Percentiles rank a stretch among this genome's conserved stretches.
phyloP scores from a whole-genome alignment of 2,113 vertebrate genomes.

The Cepphus grylle region DNA sequence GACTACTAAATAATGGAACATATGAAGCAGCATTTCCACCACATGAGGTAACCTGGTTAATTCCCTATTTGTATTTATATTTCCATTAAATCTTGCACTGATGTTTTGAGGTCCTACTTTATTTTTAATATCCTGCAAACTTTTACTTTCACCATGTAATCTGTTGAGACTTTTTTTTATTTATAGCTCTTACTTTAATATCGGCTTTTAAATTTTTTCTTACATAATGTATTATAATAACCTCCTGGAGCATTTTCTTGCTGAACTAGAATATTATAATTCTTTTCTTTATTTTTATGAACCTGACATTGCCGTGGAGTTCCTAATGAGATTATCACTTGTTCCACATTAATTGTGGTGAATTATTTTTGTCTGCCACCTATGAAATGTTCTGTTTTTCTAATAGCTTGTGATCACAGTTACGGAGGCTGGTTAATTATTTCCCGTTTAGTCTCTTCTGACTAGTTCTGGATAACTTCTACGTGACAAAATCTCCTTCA shows the following conservation, averaged over 20 bases:
- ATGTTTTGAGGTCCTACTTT: neutral
- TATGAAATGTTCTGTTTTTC: neutral
- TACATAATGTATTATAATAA: neutral
- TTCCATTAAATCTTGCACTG: neutral
- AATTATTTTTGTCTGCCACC: neutral
- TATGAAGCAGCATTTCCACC: slow-evolving; percentile 98
- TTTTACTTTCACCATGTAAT: neutral
- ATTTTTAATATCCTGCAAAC: neutral
- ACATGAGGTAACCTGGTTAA: slow-evolving; percentile 85
- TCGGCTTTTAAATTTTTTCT: neutral
- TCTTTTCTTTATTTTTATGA: neutral
- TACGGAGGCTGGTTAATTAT: neutral
- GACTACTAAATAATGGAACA: slow-evolving; percentile 90
- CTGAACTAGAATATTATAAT: neutral
- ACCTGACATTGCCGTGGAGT: neutral
- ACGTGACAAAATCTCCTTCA: neutral
- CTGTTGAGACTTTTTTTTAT: neutral
- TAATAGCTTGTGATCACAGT: neutral
- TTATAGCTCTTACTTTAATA: neutral
- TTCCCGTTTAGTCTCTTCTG: neutral
- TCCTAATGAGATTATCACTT: neutral
- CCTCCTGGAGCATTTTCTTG: neutral
- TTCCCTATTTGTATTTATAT: neutral
- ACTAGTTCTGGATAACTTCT: neutral
- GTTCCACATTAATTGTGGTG: neutral